A percentile compares a stretch with the other conserved stretches of the same genome.
phyloP scores from a whole-genome alignment of 2,113 vertebrate species.

The Chroicocephalus ridibundus region DNA sequence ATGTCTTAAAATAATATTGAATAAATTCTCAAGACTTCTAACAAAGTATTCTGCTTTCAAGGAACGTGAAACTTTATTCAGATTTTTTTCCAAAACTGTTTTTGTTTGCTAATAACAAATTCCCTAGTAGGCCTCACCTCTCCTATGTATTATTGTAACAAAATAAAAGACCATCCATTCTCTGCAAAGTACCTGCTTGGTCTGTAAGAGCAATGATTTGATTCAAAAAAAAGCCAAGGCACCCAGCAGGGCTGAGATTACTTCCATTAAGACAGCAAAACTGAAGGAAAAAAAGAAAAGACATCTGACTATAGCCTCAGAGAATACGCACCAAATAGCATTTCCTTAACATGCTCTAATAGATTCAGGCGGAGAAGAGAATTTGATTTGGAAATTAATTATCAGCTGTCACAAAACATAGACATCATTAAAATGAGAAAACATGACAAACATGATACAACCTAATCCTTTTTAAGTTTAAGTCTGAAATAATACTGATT shows the following conservation, averaged over 20 bases:
- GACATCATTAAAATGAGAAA: slow-evolving; percentile 57
- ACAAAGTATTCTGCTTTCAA: not conserved
- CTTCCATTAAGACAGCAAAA: slow-evolving; percentile 54
- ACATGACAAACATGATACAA: slow-evolving; percentile 20
- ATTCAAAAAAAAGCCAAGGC: slow-evolving; percentile 58
- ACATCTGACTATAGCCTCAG: slow-evolving; percentile 55
- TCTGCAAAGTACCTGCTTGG: slow-evolving; percentile 44
- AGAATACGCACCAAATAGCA: slow-evolving; percentile 58
- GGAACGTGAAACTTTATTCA: not conserved
- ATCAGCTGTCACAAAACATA: slow-evolving; percentile 60
- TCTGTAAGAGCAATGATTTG: slow-evolving; percentile 49
- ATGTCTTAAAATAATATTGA: not conserved
- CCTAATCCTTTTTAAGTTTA: not conserved
- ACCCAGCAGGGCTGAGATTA: slow-evolving; percentile 44
- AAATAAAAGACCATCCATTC: slow-evolving; percentile 50
- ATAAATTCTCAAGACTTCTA: not conserved
- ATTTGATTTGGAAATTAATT: slow-evolving; percentile 63
- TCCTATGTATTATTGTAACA: slow-evolving; percentile 13
- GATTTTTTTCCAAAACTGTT: not conserved
- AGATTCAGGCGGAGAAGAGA: slow-evolving; percentile 45
- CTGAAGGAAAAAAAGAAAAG: not conserved
- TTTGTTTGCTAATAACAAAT: not conserved
- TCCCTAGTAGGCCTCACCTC: not conserved
- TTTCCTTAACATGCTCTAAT: slow-evolving; percentile 64
- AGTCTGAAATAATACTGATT: not conserved